Percentiles rank a stretch among this genome's conserved stretches.
Evolutionary conservation across 1,140 invertebrate species (phyloP).

Genomic region (Melipona quadrifasciata): DNA sequence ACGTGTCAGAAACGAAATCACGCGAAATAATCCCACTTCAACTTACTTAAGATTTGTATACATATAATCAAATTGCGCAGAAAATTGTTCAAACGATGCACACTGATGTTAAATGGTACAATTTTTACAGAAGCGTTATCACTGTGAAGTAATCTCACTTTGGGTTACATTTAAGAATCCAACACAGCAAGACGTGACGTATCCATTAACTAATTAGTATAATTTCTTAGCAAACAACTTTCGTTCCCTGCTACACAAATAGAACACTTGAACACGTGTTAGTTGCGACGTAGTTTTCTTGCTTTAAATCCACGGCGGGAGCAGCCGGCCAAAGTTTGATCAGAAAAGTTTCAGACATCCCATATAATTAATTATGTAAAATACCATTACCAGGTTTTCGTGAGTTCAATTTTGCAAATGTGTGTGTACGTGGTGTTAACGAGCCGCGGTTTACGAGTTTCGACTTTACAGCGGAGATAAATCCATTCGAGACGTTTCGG

Average conservation of each 20-base stretch:
- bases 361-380: conserved; percentile 4
- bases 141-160: too few relatives aligned
- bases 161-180: neutral
- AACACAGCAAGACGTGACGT: neutral
- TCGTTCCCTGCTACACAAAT: neutral
- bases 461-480: neutral
- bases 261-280: neutral
- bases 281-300: neutral
- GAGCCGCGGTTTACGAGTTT: neutral
- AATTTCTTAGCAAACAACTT: neutral
- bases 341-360: neutral
- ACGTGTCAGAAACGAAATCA: too few relatives aligned
- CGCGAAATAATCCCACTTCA: too few relatives aligned
- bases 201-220: neutral
- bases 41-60: too few relatives aligned
- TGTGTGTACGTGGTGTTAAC: neutral
- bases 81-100: too few relatives aligned
- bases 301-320: neutral
- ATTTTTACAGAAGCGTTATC: too few relatives aligned
- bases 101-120: too few relatives aligned
- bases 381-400: neutral
- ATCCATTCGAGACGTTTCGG: neutral
- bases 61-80: too few relatives aligned
- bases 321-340: conserved; percentile 3
- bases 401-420: neutral